These are phyloP conservation scores for Andrena bucephala DNA, from an alignment of 2,888 invertebrate genomes.

Conservation along the genomic window DNA sequence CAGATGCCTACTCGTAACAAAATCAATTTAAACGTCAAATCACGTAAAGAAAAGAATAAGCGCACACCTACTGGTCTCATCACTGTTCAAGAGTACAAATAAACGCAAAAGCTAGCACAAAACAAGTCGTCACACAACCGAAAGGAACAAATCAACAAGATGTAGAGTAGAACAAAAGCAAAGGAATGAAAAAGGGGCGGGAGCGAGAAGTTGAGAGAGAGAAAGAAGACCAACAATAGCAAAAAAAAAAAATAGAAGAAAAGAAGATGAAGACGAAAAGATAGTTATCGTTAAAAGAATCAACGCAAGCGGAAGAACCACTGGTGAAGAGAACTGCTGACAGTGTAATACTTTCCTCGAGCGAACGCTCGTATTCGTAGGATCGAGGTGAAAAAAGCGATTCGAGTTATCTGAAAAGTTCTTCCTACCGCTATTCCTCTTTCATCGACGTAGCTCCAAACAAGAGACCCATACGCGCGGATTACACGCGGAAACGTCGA, in stretches of 20 bases:
- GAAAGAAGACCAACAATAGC: neutral
- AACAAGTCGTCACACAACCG: conserved; percentile 54
- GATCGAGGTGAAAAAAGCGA: conserved; percentile 12
- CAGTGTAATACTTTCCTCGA: conserved; percentile 24
- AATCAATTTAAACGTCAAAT: conserved; percentile 46
- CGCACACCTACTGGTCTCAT: conserved; percentile 67
- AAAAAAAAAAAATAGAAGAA: neutral
- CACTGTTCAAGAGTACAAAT: conserved; percentile 43
- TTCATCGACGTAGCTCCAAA: neutral
- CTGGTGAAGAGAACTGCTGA: conserved; percentile 41
- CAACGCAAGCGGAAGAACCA: conserved; percentile 34
- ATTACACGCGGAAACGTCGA: neutral
- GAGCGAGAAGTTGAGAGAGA: neutral
- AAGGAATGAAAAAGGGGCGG: neutral
- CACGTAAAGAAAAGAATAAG: conserved; percentile 59
- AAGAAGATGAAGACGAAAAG: neutral
- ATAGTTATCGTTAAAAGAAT: conserved; percentile 25
- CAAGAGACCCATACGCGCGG: conserved; percentile 4
- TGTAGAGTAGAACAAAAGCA: neutral
- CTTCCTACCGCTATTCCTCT: neutral
- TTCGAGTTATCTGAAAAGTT: conserved; percentile 20
- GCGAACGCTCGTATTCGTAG: conserved; percentile 7
- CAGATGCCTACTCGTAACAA: conserved; percentile 65
- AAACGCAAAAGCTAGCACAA: conserved; percentile 62
- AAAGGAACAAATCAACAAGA: conserved; percentile 34